These are phyloP conservation scores for Chrysemys picta DNA, from an alignment of 2,113 vertebrate genomes.

Conservation along the genomic window DNA sequence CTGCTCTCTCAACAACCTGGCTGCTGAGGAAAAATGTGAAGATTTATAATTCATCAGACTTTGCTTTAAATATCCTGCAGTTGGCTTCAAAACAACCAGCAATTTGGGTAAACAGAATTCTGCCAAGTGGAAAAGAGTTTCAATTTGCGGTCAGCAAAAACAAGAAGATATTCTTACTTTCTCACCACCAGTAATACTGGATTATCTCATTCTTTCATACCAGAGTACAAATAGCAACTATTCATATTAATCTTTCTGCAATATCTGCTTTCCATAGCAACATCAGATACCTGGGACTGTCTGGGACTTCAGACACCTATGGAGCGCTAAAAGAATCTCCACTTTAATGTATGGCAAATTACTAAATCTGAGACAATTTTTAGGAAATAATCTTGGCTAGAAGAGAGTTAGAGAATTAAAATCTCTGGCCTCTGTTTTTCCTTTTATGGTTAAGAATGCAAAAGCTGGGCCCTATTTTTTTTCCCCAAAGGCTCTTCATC, in stretches of 20 bases:
- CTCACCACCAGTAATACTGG: not conserved
- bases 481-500: conserved; percentile 61
- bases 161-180: not conserved
- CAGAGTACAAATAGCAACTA: not conserved
- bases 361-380: conserved; percentile 32
- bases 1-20: not conserved
- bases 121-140: not conserved
- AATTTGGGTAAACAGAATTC: not conserved
- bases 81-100: not conserved
- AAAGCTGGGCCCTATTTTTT: conserved; percentile 55
- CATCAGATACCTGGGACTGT: not conserved
- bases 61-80: not conserved
- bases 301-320: not conserved
- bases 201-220: not conserved
- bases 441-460: conserved; percentile 70
- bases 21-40: not conserved
- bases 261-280: accelerated
- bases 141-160: not conserved
- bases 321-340: not conserved
- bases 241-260: not conserved
- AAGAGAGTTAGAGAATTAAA: conserved; percentile 37
- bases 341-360: not conserved
- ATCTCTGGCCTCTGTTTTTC: conserved; percentile 63
- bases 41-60: not conserved
- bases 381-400: conserved; percentile 12